phyloP scores from a whole-genome alignment of 2,797 vertebrate genomes.

The Epinephelus awoara region DNA sequence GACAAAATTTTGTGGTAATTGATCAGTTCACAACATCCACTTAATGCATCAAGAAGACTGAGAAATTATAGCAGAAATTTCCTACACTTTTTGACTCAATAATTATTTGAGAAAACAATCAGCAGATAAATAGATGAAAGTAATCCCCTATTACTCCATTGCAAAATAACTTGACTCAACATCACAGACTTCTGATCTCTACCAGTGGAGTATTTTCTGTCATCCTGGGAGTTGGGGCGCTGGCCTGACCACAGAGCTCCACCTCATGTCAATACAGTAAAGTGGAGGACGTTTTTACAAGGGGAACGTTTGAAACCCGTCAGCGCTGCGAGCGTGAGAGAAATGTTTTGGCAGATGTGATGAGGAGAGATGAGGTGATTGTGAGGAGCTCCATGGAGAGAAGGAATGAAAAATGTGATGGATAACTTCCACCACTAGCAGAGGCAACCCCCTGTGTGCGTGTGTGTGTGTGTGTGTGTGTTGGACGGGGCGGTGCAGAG shows the following conservation, averaged over 20 bases:
- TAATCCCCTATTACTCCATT: neutral
- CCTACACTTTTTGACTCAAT: neutral
- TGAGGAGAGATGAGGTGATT: constrained; percentile 76
- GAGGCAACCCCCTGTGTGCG: constrained; percentile 38
- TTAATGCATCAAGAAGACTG: neutral
- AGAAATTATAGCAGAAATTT: neutral
- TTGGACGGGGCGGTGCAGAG: neutral
- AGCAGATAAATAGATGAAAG: neutral
- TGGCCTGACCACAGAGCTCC: constrained; percentile 2
- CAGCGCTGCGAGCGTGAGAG: constrained; percentile 66
- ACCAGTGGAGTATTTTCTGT: neutral
- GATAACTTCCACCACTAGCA: constrained; percentile 74
- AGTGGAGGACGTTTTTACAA: constrained; percentile 15
- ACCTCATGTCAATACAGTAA: constrained; percentile 40
- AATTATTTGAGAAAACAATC: neutral
- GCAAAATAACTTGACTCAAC: neutral
- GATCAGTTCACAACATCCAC: neutral
- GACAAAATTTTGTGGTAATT: neutral
- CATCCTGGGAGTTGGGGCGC: constrained; percentile 3
- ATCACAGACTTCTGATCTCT: neutral
- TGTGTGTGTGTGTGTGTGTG: constrained; percentile 19
- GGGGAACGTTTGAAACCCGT: constrained; percentile 35
- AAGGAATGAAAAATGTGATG: constrained; percentile 74
- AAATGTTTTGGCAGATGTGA: constrained; percentile 80
- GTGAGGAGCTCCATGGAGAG: constrained; percentile 62